Evolutionary conservation across 2,888 invertebrate genomes (phyloP).

Genomic region (Pristionchus mayeri): DNA sequence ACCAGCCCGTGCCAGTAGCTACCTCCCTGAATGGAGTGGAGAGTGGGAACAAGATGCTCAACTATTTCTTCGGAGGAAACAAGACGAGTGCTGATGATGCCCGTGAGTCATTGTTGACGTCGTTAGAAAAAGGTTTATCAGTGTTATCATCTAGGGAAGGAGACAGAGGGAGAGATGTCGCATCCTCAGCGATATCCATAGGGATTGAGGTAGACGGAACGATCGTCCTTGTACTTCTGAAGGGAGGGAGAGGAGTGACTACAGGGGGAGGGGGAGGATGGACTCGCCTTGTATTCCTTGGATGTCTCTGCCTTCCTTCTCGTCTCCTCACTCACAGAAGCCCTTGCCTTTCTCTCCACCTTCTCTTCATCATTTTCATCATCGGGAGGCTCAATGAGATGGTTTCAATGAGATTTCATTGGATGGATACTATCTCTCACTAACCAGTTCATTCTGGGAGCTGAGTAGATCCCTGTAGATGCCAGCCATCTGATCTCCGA

Average conservation of each 20-base stretch:
- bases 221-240: slow-evolving; percentile 23
- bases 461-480: slow-evolving; percentile 21
- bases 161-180: background rate
- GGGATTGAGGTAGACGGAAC: slow-evolving; percentile 3
- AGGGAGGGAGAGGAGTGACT: background rate
- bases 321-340: background rate
- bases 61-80: slow-evolving; percentile 40
- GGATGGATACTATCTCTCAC: background rate
- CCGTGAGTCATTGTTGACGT: background rate
- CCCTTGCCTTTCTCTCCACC: background rate
- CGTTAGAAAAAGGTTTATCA: slow-evolving; percentile 28
- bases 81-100: slow-evolving; percentile 36
- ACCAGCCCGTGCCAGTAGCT: background rate
- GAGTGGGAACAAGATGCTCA: slow-evolving; percentile 41
- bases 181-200: slow-evolving; percentile 5
- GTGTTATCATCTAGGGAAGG: background rate
- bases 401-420: no score
- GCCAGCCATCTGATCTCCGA: slow-evolving; percentile 3
- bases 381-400: slow-evolving; percentile 1
- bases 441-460: slow-evolving; percentile 26
- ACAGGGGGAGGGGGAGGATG: no score
- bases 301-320: slow-evolving; percentile 21
- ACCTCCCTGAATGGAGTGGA: slow-evolving; percentile 8
- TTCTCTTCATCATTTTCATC: slow-evolving; percentile 15
- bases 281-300: slow-evolving; percentile 26